Percentiles rank a stretch among this genome's conserved stretches.
Conservation (phyloP, 2,113 vertebrate species). For the Amazona vittata region DNA sequence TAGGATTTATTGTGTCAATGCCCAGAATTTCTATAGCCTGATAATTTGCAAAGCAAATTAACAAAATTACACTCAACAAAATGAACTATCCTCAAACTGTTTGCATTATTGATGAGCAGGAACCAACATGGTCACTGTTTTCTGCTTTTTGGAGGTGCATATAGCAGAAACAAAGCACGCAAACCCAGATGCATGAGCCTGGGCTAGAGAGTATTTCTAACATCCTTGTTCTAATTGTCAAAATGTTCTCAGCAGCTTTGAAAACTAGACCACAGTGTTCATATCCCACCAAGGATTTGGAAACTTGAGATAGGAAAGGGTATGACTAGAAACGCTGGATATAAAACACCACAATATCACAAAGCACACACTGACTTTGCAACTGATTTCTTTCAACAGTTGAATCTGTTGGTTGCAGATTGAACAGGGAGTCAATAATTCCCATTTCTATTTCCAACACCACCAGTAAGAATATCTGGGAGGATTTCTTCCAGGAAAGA, state of each 20-base stretch:
- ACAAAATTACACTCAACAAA: not conserved
- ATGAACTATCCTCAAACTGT: not conserved
- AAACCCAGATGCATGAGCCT: not conserved
- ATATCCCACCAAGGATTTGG: not conserved
- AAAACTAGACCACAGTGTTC: not conserved
- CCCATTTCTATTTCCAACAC: not conserved
- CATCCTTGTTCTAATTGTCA: not conserved
- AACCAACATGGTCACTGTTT: not conserved
- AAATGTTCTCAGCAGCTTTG: not conserved
- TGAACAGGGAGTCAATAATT: conserved; percentile 9
- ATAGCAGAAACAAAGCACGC: not conserved
- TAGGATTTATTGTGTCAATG: not conserved
- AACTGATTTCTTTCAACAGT: not conserved
- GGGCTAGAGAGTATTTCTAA: not conserved
- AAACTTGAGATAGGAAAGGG: not conserved
- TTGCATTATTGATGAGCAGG: not conserved
- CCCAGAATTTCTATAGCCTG: not conserved
- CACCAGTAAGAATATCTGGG: not conserved
- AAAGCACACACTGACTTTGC: not conserved
- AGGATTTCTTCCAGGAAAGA: not conserved
- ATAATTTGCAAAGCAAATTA: not conserved
- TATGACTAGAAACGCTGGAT: not conserved
- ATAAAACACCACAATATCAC: not conserved
- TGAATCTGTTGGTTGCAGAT: not conserved
- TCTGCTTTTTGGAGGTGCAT: not conserved